Conservation (phyloP, 2,888 invertebrate genomes). For the Eupithecia subumbrata region DNA sequence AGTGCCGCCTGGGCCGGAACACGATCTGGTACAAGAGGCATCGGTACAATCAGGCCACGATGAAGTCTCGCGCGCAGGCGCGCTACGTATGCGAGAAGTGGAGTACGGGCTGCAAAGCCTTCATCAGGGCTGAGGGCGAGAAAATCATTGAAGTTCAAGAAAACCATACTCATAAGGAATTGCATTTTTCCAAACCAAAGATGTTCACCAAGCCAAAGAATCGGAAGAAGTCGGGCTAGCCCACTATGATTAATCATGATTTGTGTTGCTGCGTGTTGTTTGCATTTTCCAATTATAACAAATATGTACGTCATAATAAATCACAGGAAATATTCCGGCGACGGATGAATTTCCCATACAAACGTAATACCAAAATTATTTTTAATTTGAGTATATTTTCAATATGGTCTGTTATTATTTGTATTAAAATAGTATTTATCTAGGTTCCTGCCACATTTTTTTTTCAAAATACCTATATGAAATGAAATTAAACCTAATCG, state of each 20-base stretch:
- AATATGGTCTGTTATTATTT: no score
- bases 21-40: constrained; percentile 17
- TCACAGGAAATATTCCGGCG: no score
- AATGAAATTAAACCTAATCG: no score
- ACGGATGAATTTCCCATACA: no score
- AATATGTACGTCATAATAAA: no score
- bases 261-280: neutral
- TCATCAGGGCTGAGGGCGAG: constrained; percentile 12
- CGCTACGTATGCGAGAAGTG: constrained; percentile 47
- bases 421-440: no score
- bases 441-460: no score
- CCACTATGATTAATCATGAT: neutral
- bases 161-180: constrained; percentile 19
- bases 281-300: neutral
- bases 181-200: neutral
- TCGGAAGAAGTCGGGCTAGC: neutral
- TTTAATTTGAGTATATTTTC: no score
- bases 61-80: neutral
- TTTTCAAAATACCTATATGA: no score
- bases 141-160: constrained; percentile 17
- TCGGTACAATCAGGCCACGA: constrained; percentile 13
- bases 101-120: constrained; percentile 31
- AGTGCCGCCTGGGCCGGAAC: constrained; percentile 5
- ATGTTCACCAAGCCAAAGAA: neutral
- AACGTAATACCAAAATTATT: no score